phyloP scores from a whole-genome alignment of 2,113 vertebrate species.

The Mesembrinibis cayennensis region DNA sequence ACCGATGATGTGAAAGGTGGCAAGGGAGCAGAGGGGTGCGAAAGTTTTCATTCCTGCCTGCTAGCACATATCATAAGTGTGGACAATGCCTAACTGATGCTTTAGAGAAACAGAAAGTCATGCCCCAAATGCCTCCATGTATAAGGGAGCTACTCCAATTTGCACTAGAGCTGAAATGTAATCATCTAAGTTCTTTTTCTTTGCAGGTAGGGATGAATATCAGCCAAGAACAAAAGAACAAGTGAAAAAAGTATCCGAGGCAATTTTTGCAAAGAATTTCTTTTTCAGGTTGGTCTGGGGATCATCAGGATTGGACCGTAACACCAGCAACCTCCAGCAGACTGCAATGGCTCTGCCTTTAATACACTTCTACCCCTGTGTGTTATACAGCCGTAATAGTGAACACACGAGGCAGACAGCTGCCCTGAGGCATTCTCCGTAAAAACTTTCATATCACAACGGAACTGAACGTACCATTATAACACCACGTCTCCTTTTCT shows the following conservation, averaged over 20 bases:
- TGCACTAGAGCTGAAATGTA: not conserved
- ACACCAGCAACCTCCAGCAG: slow-evolving; percentile 37
- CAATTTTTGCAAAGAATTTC: not conserved
- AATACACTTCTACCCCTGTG: slow-evolving; percentile 35
- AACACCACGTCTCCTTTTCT: slow-evolving; percentile 32
- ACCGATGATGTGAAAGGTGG: not conserved
- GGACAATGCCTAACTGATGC: not conserved
- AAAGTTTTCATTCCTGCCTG: not conserved
- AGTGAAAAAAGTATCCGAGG: not conserved
- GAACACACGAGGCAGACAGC: slow-evolving; percentile 68
- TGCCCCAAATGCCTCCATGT: not conserved
- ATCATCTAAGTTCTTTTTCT: not conserved
- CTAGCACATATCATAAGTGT: not conserved
- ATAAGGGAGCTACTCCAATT: not conserved
- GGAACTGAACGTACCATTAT: slow-evolving; percentile 29
- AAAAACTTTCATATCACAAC: slow-evolving; percentile 63
- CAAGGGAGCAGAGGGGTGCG: not conserved
- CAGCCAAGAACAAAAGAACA: not conserved
- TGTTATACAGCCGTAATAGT: slow-evolving; percentile 37
- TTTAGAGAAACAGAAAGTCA: not conserved
- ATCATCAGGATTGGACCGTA: slow-evolving; percentile 48
- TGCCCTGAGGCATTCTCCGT: slow-evolving; percentile 61
- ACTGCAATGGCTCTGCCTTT: slow-evolving; percentile 56
- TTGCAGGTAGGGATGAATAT: not conserved
- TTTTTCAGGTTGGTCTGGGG: not conserved